phyloP scores from a whole-genome alignment of 2,888 invertebrate genomes.

The Macropis europaea region DNA sequence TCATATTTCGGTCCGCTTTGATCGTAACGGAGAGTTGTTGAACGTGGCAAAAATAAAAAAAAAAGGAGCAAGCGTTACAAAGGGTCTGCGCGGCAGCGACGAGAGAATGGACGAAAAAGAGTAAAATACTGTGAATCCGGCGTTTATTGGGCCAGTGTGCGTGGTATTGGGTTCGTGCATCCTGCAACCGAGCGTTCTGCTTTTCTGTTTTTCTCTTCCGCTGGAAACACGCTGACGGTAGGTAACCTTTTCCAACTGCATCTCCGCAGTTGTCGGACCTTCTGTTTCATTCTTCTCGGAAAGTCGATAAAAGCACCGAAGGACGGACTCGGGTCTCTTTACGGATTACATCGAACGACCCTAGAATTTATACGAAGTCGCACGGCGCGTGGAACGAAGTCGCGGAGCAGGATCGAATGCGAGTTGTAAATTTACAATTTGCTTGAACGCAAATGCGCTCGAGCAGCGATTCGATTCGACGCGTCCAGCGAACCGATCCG shows the following conservation, averaged over 20 bases:
- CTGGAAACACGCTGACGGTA: neutral
- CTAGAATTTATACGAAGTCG: too few relatives aligned
- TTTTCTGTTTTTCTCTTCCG: neutral
- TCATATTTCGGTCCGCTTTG: too few relatives aligned
- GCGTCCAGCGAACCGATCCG: neutral
- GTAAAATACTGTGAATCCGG: too few relatives aligned
- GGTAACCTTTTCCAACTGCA: neutral
- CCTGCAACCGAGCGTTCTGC: neutral
- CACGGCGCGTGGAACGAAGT: too few relatives aligned
- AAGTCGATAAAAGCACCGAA: neutral
- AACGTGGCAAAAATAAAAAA: too few relatives aligned
- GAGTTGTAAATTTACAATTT: neutral
- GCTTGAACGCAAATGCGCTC: conserved; percentile 4
- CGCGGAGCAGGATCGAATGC: too few relatives aligned
- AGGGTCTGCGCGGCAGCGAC: too few relatives aligned
- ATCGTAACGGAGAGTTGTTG: too few relatives aligned
- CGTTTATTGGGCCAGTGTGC: neutral
- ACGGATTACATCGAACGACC: neutral
- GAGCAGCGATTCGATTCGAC: conserved; percentile 8
- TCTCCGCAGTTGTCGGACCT: neutral
- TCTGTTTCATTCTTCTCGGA: neutral
- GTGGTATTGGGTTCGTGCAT: neutral
- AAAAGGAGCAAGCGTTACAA: too few relatives aligned
- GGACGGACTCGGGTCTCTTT: neutral
- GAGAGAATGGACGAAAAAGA: neutral